phyloP scores from a whole-genome alignment of 1,140 invertebrate species.

The Fopius arisanus region DNA sequence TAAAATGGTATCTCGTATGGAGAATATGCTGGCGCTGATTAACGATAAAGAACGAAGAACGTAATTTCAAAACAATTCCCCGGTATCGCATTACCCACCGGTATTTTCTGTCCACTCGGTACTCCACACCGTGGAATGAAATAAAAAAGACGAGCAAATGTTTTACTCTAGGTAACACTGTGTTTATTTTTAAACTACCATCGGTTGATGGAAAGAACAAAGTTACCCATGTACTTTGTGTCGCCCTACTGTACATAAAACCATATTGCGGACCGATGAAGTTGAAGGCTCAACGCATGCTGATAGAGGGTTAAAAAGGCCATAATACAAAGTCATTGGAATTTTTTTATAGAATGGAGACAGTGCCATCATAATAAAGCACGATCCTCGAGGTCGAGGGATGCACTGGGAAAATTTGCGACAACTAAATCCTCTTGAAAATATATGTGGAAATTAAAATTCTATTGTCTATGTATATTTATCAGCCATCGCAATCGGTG shows the following conservation, averaged over 20 bases:
- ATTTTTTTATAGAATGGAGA: background rate
- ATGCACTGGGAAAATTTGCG: too few relatives aligned
- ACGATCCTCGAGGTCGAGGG: too few relatives aligned
- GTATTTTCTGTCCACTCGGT: background rate
- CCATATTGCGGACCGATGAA: constrained; percentile 2
- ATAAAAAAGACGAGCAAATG: background rate
- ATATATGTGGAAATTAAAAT: too few relatives aligned
- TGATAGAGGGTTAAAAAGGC: background rate
- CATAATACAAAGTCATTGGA: background rate
- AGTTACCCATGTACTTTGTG: background rate
- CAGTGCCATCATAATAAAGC: background rate
- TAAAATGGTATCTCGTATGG: background rate
- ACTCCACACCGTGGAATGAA: background rate
- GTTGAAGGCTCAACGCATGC: background rate
- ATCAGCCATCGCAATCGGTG: too few relatives aligned
- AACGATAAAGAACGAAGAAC: background rate
- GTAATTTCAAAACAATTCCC: background rate
- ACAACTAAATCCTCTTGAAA: too few relatives aligned
- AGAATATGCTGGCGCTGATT: background rate
- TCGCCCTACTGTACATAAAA: constrained; percentile 1
- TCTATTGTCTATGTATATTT: too few relatives aligned
- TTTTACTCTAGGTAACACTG: background rate
- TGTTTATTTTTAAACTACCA: background rate
- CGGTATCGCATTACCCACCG: background rate
- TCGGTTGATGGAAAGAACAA: background rate